Conservation (phyloP, 2,113 vertebrate species). For the Menidia beryllina region DNA sequence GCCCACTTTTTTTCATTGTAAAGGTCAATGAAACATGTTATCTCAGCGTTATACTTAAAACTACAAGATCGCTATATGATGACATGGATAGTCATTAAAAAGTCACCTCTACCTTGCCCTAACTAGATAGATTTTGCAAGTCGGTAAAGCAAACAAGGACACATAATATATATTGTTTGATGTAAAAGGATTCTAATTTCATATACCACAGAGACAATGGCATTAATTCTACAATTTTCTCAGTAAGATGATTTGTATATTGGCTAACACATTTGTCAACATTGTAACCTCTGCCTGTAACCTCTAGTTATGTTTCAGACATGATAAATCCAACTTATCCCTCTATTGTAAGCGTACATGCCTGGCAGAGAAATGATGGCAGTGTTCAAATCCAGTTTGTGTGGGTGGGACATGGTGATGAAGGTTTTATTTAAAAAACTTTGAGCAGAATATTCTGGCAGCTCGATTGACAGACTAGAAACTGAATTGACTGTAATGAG, state of each 20-base stretch:
- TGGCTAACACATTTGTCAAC: conserved; percentile 19
- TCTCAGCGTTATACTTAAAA: neutral
- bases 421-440: no score
- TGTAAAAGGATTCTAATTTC: neutral
- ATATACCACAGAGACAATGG: neutral
- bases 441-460: neutral
- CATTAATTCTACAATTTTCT: neutral
- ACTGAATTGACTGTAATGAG: no score
- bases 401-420: no score
- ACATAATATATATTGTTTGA: no score
- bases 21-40: no score
- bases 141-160: neutral
- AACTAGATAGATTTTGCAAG: neutral
- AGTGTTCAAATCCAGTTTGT: no score
- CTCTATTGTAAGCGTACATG: neutral
- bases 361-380: neutral
- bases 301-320: conserved; percentile 51
- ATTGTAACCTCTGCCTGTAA: conserved; percentile 49
- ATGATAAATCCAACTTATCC: conserved; percentile 61
- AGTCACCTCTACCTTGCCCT: neutral
- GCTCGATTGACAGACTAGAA: no score
- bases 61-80: neutral
- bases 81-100: neutral
- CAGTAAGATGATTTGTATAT: neutral
- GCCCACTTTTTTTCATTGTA: neutral